Conservation (phyloP, 2,113 vertebrate species). For the Oplegnathus fasciatus region DNA sequence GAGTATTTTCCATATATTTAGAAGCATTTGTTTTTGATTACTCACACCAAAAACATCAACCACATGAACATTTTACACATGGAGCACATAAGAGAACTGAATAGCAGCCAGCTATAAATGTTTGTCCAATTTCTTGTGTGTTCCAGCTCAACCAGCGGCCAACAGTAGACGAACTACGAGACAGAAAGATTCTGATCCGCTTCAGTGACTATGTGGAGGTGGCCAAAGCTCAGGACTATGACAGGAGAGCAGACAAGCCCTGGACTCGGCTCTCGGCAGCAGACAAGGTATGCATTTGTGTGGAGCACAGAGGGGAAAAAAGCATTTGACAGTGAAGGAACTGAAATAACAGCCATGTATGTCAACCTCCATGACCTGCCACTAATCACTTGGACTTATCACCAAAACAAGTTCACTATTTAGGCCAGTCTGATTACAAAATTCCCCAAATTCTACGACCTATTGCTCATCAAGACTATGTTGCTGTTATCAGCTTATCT, state of each 20-base stretch:
- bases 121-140: background rate
- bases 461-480: background rate
- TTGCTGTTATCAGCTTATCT: constrained; percentile 45
- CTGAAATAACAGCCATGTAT: background rate
- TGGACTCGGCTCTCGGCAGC: constrained; percentile 98
- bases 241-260: constrained; percentile 97
- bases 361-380: background rate
- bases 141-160: constrained; percentile 96
- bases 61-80: background rate
- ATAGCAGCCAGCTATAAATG: background rate
- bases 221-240: constrained; percentile 99
- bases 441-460: background rate
- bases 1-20: background rate
- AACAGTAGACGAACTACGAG: constrained; percentile 96
- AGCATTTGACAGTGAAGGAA: background rate
- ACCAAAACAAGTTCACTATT: constrained; percentile 14
- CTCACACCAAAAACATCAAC: background rate
- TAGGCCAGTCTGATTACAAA: constrained; percentile 8
- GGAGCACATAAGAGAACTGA: too few species aligned
- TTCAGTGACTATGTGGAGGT: constrained; percentile 99
- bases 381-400: background rate
- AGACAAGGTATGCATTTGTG: constrained; percentile 89
- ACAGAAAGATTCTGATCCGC: constrained; percentile 98
- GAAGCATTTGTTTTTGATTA: background rate
- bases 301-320: background rate